Evolutionary conservation across 2,797 vertebrate genomes (phyloP).

Genomic region (Lemur catta): DNA sequence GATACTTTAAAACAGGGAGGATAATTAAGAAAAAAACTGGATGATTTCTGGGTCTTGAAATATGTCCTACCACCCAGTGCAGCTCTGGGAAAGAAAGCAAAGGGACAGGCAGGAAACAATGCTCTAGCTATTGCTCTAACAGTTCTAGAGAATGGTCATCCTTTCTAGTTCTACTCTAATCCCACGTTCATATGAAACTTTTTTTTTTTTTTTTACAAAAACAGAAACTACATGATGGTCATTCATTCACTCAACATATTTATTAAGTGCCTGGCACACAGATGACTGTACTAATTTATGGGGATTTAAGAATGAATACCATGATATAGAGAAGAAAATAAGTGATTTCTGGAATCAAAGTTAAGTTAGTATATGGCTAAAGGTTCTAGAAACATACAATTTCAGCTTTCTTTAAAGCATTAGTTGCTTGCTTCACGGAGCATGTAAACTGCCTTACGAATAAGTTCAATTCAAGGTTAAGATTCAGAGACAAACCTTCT

Average conservation of each 20-base stretch:
- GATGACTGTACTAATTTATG: neutral
- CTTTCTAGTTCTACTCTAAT: neutral
- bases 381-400: neutral
- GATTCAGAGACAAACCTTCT: conserved; percentile 31
- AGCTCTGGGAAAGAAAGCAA: neutral
- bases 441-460: neutral
- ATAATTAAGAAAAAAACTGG: neutral
- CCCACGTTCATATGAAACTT: neutral
- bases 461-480: conserved; percentile 42
- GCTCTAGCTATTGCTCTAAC: neutral
- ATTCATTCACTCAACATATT: neutral
- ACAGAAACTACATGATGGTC: neutral
- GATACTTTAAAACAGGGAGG: neutral
- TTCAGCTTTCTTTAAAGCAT: conserved; percentile 14
- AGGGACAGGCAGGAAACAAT: neutral
- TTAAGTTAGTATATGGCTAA: neutral
- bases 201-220: neutral
- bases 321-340: neutral
- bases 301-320: neutral
- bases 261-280: neutral
- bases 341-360: neutral
- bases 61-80: neutral
- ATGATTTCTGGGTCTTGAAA: neutral
- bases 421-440: neutral
- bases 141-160: neutral